Percentiles rank a stretch among this genome's conserved stretches.
phyloP scores from a whole-genome alignment of 2,113 vertebrate species.

The Rhabdornis inornatus region DNA sequence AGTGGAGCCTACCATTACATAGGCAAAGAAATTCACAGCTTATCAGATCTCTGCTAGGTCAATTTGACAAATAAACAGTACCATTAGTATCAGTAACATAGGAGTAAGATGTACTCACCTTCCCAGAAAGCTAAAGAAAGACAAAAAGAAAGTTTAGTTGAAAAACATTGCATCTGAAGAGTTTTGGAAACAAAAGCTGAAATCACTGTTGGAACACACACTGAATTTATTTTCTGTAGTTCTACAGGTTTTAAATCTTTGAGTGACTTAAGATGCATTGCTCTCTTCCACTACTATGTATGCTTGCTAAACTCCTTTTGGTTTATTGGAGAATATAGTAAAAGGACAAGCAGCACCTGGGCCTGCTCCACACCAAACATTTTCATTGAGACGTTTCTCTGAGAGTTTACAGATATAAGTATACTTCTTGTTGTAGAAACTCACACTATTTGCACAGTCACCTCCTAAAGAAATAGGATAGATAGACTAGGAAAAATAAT shows the following conservation, averaged over 20 bases:
- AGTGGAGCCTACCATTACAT: background rate
- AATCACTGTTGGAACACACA: background rate
- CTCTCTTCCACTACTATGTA: background rate
- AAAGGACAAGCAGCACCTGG: background rate
- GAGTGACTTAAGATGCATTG: background rate
- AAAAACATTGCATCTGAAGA: background rate
- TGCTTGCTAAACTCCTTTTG: background rate
- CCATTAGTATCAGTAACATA: background rate
- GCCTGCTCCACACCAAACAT: background rate
- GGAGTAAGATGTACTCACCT: conserved; percentile 39
- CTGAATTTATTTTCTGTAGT: background rate
- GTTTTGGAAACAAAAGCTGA: background rate
- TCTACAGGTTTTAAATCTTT: background rate
- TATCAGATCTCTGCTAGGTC: background rate
- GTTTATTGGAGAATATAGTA: background rate
- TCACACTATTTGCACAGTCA: background rate
- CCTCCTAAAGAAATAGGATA: background rate
- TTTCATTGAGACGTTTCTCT: background rate
- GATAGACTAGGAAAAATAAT: background rate
- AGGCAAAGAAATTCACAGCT: background rate
- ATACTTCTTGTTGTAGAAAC: background rate
- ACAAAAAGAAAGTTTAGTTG: background rate
- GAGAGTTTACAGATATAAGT: background rate
- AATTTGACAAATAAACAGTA: background rate
- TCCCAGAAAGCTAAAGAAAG: conserved; percentile 36